Conservation (phyloP, 2,797 vertebrate species). For the Oryzias dopingdopingensis region DNA sequence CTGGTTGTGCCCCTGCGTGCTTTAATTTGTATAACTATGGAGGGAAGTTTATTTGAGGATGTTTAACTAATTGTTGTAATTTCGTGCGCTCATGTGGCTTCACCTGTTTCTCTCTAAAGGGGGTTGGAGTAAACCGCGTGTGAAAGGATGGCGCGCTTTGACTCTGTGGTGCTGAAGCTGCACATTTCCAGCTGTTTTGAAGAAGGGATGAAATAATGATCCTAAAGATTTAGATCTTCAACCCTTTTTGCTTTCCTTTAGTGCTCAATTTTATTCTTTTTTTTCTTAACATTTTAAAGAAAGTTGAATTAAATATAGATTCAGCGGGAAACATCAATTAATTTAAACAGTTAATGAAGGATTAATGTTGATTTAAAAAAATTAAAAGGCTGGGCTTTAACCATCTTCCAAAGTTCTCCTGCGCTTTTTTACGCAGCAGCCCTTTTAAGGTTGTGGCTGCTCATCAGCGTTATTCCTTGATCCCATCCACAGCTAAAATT, state of each 20-base stretch:
- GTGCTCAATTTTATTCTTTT: too few relatives aligned
- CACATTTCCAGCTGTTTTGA: constrained; percentile 24
- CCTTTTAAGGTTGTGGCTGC: constrained; percentile 18
- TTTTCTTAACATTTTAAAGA: too few relatives aligned
- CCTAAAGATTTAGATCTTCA: constrained; percentile 1
- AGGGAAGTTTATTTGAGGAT: constrained; percentile 81
- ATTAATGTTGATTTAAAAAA: too few relatives aligned
- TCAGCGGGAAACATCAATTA: too few relatives aligned
- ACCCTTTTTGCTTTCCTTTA: too few relatives aligned
- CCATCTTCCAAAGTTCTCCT: too few relatives aligned
- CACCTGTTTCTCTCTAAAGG: constrained; percentile 67
- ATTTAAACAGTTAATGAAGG: too few relatives aligned
- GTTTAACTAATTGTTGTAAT: constrained; percentile 81
- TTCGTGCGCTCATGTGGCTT: constrained; percentile 60
- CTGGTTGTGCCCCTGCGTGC: constrained; percentile 64
- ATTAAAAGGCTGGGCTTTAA: too few relatives aligned
- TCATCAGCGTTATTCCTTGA: constrained; percentile 45
- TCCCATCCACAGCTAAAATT: constrained; percentile 59
- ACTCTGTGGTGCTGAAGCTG: constrained; percentile 40
- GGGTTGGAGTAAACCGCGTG: constrained; percentile 38
- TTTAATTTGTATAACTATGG: constrained; percentile 83
- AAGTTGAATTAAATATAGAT: too few relatives aligned
- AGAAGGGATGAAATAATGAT: constrained; percentile 11
- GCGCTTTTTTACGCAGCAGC: constrained; percentile 17
- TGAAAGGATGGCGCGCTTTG: constrained; percentile 43